Base-by-base conservation (phyloP, 2,797 vertebrate genomes). In the Sphenopsis melanotis region DNA sequence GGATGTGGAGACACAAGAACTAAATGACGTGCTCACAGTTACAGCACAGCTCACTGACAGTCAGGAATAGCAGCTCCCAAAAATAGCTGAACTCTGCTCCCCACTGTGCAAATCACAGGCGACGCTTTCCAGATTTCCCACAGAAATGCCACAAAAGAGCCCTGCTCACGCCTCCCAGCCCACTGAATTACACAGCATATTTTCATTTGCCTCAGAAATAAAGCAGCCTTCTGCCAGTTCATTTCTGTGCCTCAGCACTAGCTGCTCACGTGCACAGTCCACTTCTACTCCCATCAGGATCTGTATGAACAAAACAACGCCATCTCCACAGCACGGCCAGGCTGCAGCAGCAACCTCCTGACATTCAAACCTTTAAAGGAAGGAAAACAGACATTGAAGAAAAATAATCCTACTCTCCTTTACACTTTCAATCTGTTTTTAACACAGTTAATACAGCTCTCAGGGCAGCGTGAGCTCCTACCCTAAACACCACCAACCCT, bases 1-100 rank as follows among this genome's bases (percentile, higher is more conserved):
- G 81, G 71, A 60, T 53, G 26, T 1, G 6, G 75, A 83, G 68
- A 61, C 16, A 14, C 0, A 59, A 84, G 59, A 85, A 44, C 12
- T 44, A 36, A 53, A 60, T 5, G 26, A 83, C 3, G 11, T 32
- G 70, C 44, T 74, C 32, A 1, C 50, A 66, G 78, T 42, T 76
- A 82, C 71, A 84, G 84, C 39, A 68, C 77, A 90, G 80, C 41
- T 74, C 83, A 17, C 80, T 94, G 79, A 78, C 60, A 60, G 85
- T 69, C 92, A 64, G 84, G 93, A 94, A 93, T 50, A 92, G 91
- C 70, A 89, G 78, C 2, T 80, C 83, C 93, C 87, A 87, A 95
- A 89, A 96, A 93, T 93, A 96, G 82, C 86, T 47, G 63, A 81
- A 78, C 79, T 69, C 71, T 47, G 10, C 77, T 90, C 91, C 89